Percentiles rank a stretch among this genome's conserved stretches.
phyloP scores from a whole-genome alignment of 2,797 vertebrate genomes.

The Silurus lanzhouensis region DNA sequence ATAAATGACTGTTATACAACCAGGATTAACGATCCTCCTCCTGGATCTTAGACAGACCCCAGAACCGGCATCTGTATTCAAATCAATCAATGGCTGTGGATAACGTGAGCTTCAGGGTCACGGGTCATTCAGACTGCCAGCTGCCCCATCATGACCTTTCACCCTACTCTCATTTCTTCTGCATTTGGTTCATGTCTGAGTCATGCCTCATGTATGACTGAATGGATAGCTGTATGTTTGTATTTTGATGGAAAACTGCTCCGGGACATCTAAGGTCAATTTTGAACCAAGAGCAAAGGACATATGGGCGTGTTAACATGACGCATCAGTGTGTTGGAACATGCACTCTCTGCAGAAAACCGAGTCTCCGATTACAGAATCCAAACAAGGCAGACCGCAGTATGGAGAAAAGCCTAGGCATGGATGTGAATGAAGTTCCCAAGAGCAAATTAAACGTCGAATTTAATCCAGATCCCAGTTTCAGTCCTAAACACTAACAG shows the following conservation, averaged over 20 bases:
- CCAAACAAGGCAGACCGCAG: constrained; percentile 4
- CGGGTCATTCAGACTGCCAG: constrained; percentile 70
- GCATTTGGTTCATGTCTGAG: constrained; percentile 67
- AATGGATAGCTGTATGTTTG: not conserved
- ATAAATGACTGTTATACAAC: not conserved
- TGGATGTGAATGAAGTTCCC: constrained; percentile 16
- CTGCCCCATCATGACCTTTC: constrained; percentile 67
- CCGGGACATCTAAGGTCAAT: not conserved
- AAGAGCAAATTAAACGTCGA: constrained; percentile 29
- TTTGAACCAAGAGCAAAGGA: not conserved
- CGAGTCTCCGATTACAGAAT: not conserved
- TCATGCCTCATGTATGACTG: constrained; percentile 49
- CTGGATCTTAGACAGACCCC: not conserved
- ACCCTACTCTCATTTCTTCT: constrained; percentile 57
- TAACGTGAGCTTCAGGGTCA: constrained; percentile 64
- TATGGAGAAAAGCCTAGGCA: constrained; percentile 20
- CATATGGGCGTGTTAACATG: not conserved
- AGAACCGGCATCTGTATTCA: constrained; percentile 56
- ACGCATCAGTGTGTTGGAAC: constrained; percentile 8
- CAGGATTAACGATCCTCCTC: constrained; percentile 8
- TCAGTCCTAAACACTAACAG: constrained; percentile 14
- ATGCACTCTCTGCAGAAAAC: not conserved
- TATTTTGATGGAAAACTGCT: not conserved
- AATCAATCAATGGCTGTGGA: constrained; percentile 59
- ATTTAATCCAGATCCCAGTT: constrained; percentile 16